Evolutionary conservation across 2,888 invertebrate genomes (phyloP).

Genomic region (Caenorhabditis wallacei): DNA sequence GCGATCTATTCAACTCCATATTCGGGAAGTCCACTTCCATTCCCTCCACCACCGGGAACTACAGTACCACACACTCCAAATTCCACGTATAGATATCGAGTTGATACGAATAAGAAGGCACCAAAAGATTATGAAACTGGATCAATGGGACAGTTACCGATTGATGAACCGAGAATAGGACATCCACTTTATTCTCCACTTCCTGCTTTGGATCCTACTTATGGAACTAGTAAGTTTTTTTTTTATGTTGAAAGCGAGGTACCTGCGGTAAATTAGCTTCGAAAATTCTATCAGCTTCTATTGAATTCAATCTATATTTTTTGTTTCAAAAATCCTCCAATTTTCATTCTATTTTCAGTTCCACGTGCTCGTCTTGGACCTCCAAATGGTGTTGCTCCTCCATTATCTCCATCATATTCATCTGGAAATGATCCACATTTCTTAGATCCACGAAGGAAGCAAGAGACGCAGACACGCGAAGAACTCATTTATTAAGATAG

Average conservation of each 20-base stretch:
- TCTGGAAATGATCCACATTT: conserved; percentile 75
- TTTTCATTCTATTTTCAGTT: conserved; percentile 57
- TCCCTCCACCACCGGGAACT: conserved; percentile 73
- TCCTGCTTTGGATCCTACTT: conserved; percentile 57
- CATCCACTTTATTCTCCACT: conserved; percentile 59
- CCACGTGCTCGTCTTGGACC: conserved; percentile 66
- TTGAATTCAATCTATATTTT: background rate
- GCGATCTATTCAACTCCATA: conserved; percentile 79
- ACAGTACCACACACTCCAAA: conserved; percentile 70
- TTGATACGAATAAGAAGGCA: conserved; percentile 45
- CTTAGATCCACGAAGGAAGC: conserved; percentile 80
- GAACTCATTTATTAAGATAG: conserved; percentile 77
- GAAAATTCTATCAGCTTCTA: no score
- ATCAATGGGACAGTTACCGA: conserved; percentile 61
- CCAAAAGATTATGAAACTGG: conserved; percentile 51
- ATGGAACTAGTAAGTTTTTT: conserved; percentile 66
- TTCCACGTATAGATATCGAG: conserved; percentile 61
- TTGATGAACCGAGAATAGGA: conserved; percentile 57
- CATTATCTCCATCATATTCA: conserved; percentile 55
- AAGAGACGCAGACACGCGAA: conserved; percentile 80
- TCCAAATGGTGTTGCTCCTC: conserved; percentile 45
- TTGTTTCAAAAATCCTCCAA: background rate
- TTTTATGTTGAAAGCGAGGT: background rate
- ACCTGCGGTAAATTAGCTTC: no score
- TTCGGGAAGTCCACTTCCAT: conserved; percentile 77